Evolutionary conservation across 2,888 invertebrate species (phyloP).

Genomic region (Drosophila hawaiiensis): DNA sequence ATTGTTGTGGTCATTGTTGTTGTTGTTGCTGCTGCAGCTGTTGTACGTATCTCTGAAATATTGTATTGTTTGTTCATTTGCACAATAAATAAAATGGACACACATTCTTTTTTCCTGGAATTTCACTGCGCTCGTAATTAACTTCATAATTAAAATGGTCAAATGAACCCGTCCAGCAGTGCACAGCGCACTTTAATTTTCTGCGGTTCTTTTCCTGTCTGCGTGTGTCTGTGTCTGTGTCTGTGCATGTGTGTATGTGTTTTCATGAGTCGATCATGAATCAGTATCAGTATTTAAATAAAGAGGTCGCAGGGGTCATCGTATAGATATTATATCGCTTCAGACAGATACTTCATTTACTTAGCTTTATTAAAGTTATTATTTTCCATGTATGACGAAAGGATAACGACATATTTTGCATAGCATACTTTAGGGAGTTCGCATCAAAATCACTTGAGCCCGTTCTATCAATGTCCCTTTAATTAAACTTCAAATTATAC

Average conservation of each 20-base stretch:
- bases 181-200: conserved; percentile 26
- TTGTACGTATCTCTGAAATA: conserved; percentile 26
- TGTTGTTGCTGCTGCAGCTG: conserved; percentile 2
- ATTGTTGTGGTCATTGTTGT: conserved; percentile 2
- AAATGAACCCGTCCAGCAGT: conserved; percentile 53
- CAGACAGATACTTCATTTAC: not conserved
- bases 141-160: conserved; percentile 69
- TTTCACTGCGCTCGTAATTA: conserved; percentile 62
- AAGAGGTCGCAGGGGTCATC: not conserved
- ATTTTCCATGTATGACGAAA: not conserved
- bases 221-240: not conserved
- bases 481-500: not conserved
- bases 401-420: not conserved
- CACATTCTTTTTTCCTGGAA: conserved; percentile 48
- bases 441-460: not conserved
- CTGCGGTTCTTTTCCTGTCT: conserved; percentile 7
- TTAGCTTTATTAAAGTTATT: not conserved
- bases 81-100: conserved; percentile 59
- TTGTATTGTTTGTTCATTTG: conserved; percentile 47
- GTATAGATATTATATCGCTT: conserved; percentile 1
- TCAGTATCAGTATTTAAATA: not conserved
- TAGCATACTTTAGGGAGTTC: conserved; percentile 9
- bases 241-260: not conserved
- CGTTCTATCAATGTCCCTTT: not conserved
- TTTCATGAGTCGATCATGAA: not conserved